Evolutionary conservation across 2,888 invertebrate species (phyloP), one percentile per base, ranked within the genome.

Genomic region (Taphrorychus bicolor): DNA sequence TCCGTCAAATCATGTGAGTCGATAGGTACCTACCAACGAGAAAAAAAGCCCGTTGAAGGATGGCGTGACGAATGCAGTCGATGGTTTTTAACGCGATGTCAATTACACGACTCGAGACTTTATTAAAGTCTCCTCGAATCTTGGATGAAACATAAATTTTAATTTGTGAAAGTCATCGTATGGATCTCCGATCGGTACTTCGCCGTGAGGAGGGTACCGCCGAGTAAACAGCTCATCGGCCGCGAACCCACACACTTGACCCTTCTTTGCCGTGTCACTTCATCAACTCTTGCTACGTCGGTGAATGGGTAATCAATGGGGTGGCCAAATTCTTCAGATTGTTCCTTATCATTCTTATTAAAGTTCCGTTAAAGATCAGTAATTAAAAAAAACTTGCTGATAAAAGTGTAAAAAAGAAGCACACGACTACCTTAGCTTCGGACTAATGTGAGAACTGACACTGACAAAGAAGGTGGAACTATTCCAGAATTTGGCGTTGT

Each of bases 191-290:
- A 56, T 62, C 23, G 52, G 41, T 53, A 59, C 63, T 53, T 41
- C 56, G 64, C 18, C 45, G 18, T 57, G 63, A 63, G 45, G 49
- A 52, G 58, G 52, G 48, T 58, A 57, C 67, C 68, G 68, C 54
- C 68, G 24, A 68, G 68, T 63, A 65, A 69, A 65, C 69, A 65
- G 49, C 64, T 56, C 16, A 16, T 32, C 69, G 61, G 45, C n/a
- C n/a, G n/a, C 72, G 73, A 73, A 73, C 74, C 75, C 75, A 76
- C 75, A 73, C 76, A 76, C 78, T 78, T 78, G 78, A 78, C 78
- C 77, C 77, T 73, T 73, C 69, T 42, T 73, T 74, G 71, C 51
- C 76, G 74, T 77, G 78, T 78, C 78, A 78, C 77, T 78, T 77
- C 78, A 78, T 78, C 78, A 78, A 77, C 70, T 74, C 75, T 24